Conservation (phyloP, 2,113 vertebrate genomes). For the Galemys pyrenaicus region DNA sequence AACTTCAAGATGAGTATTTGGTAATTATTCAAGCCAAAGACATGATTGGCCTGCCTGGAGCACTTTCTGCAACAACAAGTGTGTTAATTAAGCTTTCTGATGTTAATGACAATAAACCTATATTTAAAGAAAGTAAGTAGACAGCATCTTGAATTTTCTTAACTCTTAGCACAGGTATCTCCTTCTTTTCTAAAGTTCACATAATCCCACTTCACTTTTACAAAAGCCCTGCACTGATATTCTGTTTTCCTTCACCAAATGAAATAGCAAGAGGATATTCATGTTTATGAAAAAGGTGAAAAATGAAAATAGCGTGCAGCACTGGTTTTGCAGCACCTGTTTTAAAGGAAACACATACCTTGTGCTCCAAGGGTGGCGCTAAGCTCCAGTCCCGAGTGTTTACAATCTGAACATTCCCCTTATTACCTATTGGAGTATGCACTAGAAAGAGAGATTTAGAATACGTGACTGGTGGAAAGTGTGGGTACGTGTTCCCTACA, state of each 20-base stretch:
- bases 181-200: background rate
- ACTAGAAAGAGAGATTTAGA: background rate
- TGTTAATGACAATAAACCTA: conserved; percentile 96
- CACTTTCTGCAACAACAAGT: conserved; percentile 91
- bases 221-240: background rate
- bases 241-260: background rate
- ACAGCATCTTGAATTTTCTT: background rate
- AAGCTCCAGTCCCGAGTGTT: background rate
- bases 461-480: background rate
- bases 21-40: conserved; percentile 96
- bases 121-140: conserved; percentile 94
- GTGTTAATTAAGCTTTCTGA: conserved; percentile 94
- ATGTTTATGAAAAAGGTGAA: background rate
- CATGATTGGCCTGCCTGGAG: conserved; percentile 92
- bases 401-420: background rate
- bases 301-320: background rate
- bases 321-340: background rate
- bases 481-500: fast-evolving
- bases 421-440: background rate
- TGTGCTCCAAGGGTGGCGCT: background rate
- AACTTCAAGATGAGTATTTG: conserved; percentile 91
- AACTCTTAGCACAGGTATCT: background rate
- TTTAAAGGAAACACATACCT: no score
- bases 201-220: background rate
- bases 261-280: background rate